Percentiles rank a stretch among this genome's conserved stretches.
phyloP scores from a whole-genome alignment of 2,113 vertebrate genomes.

The Xiphophorus hellerii region DNA sequence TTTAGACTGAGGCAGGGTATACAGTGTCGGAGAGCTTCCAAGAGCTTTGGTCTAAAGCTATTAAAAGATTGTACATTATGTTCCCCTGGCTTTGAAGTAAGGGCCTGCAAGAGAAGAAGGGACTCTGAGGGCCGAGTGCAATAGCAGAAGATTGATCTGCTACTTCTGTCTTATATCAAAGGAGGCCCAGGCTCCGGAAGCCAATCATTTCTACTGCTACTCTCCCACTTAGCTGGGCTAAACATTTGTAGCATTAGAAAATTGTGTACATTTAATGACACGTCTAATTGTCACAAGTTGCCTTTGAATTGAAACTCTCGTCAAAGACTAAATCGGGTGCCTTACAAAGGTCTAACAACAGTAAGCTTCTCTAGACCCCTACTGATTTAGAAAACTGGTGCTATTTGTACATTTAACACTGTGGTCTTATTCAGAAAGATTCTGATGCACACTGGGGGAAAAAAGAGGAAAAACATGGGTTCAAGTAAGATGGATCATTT shows the following conservation, averaged over 20 bases:
- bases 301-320: conserved; percentile 48
- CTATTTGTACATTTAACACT: conserved; percentile 44
- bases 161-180: conserved; percentile 89
- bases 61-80: conserved; percentile 99
- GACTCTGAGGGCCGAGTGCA: conserved; percentile 87
- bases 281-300: conserved; percentile 79
- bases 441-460: background rate
- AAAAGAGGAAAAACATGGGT: background rate
- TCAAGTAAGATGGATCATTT: too few relatives aligned
- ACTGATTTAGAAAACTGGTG: conserved; percentile 63
- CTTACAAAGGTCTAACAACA: conserved; percentile 53
- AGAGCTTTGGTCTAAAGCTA: conserved; percentile 99
- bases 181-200: conserved; percentile 79
- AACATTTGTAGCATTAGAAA: conserved; percentile 84
- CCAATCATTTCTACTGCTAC: conserved; percentile 83
- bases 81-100: conserved; percentile 99
- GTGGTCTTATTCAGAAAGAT: conserved; percentile 40
- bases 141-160: conserved; percentile 90
- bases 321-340: conserved; percentile 71
- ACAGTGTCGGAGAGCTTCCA: conserved; percentile 89
- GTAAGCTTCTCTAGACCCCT: conserved; percentile 37
- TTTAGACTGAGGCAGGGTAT: conserved; percentile 97
- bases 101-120: conserved; percentile 89
- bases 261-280: conserved; percentile 84
- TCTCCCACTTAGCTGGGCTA: conserved; percentile 73